A percentile compares a stretch with the other conserved stretches of the same genome.
Conservation (phyloP, 2,888 invertebrate genomes). For the Diabrotica balteata region DNA sequence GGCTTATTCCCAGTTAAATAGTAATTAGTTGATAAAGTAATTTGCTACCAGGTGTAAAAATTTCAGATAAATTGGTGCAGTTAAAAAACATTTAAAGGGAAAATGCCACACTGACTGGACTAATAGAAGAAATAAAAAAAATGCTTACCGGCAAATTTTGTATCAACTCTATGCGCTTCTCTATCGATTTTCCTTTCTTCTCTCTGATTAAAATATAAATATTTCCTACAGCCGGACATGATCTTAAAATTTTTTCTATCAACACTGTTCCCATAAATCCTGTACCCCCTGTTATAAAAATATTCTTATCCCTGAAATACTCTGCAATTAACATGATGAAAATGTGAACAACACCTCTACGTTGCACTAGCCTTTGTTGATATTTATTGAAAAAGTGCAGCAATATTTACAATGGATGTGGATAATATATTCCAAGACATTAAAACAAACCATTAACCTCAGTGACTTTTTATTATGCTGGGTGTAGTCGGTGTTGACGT, state of each 20-base stretch:
- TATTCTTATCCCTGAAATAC: slow-evolving; percentile 71
- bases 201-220: slow-evolving; percentile 80
- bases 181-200: slow-evolving; percentile 71
- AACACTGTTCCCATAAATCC: slow-evolving; percentile 92
- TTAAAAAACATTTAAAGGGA: too few relatives aligned
- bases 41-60: too few relatives aligned
- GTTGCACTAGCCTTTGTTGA: too few relatives aligned
- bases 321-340: slow-evolving; percentile 64
- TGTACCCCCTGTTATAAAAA: slow-evolving; percentile 85
- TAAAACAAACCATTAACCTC: too few relatives aligned
- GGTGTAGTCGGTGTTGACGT: too few relatives aligned
- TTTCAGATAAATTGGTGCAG: too few relatives aligned
- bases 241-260: slow-evolving; percentile 85
- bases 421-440: too few relatives aligned
- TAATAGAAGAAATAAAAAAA: not conserved
- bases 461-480: too few relatives aligned
- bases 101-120: too few relatives aligned
- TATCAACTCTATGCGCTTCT: slow-evolving; percentile 66
- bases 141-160: slow-evolving; percentile 1
- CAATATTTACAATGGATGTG: not conserved
- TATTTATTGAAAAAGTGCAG: too few relatives aligned
- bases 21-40: too few relatives aligned
- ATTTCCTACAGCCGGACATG: slow-evolving; percentile 75
- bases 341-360: not conserved
- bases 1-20: too few relatives aligned